phyloP scores from a whole-genome alignment of 2,888 invertebrate species.

The Dicycla oo region DNA sequence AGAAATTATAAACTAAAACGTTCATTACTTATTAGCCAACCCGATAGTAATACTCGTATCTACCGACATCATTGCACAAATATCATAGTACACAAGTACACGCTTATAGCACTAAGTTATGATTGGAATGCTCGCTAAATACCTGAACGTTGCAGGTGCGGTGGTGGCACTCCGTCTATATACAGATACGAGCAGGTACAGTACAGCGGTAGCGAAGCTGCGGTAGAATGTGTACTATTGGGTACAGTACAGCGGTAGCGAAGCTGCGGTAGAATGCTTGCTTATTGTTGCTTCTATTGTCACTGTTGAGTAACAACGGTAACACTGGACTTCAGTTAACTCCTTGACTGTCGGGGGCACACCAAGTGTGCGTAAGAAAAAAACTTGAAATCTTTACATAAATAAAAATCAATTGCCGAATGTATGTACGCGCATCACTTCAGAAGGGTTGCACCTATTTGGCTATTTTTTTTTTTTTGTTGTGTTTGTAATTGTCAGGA shows the following conservation, averaged over 20 bases:
- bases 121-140: slow-evolving; percentile 49
- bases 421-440: no score
- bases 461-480: no score
- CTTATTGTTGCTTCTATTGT: neutral
- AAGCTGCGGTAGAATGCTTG: slow-evolving; percentile 1
- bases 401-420: no score
- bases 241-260: neutral
- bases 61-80: slow-evolving; percentile 9
- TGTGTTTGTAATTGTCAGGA: no score
- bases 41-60: no score
- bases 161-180: neutral
- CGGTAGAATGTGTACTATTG: slow-evolving; percentile 5
- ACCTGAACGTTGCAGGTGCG: slow-evolving; percentile 34
- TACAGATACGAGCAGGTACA: neutral
- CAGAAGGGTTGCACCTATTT: no score
- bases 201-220: neutral
- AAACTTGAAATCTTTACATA: no score
- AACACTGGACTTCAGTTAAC: no score
- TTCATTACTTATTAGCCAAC: no score
- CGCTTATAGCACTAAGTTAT: slow-evolving; percentile 39
- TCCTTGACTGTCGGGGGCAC: no score
- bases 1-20: no score
- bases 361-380: no score
- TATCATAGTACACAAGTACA: slow-evolving; percentile 12
- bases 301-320: neutral